Percentiles rank a stretch among this genome's conserved stretches.
Conservation (phyloP, 2,113 vertebrate genomes). For the Cynoglossus semilaevis region DNA sequence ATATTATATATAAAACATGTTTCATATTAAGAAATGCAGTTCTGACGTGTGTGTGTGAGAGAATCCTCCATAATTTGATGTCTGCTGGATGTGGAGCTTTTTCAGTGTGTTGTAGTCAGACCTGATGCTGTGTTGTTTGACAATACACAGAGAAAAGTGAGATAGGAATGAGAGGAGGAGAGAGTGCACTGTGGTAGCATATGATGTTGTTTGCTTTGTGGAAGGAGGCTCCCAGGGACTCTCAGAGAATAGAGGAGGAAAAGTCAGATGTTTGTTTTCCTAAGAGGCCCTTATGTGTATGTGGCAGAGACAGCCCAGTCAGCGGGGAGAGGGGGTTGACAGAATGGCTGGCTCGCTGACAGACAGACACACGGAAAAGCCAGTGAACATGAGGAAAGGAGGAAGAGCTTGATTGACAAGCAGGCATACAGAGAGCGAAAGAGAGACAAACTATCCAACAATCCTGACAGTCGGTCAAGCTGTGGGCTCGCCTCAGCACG, state of each 20-base stretch:
- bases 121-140: slow-evolving; percentile 15
- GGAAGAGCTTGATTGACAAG: slow-evolving; percentile 49
- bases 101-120: background rate
- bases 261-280: slow-evolving; percentile 57
- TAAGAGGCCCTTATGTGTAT: slow-evolving; percentile 40
- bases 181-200: slow-evolving; percentile 29
- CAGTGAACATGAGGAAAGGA: slow-evolving; percentile 27
- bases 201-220: slow-evolving; percentile 60
- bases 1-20: no score
- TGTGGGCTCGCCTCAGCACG: slow-evolving; percentile 27
- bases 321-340: slow-evolving; percentile 2
- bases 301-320: slow-evolving; percentile 30
- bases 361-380: slow-evolving; percentile 1
- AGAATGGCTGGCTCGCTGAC: background rate
- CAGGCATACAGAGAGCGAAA: slow-evolving; percentile 33
- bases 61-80: no score
- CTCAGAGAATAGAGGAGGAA: slow-evolving; percentile 22
- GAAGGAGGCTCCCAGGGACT: slow-evolving; percentile 51
- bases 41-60: no score
- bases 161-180: slow-evolving; percentile 8
- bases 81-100: background rate
- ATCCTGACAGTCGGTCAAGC: slow-evolving; percentile 28
- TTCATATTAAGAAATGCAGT: no score
- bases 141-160: background rate
- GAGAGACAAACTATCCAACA: slow-evolving; percentile 38